Evolutionary conservation across 2,113 vertebrate genomes (phyloP).

Genomic region (Ia io): DNA sequence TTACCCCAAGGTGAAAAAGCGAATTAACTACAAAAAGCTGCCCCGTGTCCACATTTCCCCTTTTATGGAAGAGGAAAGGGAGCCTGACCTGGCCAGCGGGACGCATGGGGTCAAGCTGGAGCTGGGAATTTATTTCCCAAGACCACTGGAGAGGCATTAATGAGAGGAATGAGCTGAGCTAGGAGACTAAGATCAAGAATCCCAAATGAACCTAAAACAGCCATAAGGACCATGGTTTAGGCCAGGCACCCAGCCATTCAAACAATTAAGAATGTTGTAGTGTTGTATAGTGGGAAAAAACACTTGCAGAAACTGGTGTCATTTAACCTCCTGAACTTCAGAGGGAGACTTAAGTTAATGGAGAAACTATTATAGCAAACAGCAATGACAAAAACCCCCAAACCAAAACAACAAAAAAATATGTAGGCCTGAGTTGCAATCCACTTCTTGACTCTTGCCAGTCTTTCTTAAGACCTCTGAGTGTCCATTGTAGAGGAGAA

Average conservation of each 20-base stretch:
- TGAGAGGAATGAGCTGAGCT: neutral
- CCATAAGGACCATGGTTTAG: neutral
- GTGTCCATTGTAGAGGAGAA: neutral
- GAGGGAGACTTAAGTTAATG: neutral
- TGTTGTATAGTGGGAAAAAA: neutral
- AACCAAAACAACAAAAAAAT: neutral
- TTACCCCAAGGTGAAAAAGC: constrained; percentile 50
- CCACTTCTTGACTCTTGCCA: neutral
- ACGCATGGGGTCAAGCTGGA: neutral
- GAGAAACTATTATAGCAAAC: neutral
- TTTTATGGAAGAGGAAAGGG: neutral
- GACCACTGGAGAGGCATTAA: neutral
- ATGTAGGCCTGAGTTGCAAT: neutral
- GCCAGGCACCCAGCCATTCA: neutral
- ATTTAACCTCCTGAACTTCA: neutral
- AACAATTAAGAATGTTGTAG: neutral
- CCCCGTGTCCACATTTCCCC: neutral
- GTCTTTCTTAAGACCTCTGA: neutral
- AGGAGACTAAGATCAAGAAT: neutral
- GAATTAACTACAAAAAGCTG: neutral
- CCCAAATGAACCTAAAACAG: neutral
- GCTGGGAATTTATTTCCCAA: neutral
- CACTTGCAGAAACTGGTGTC: neutral
- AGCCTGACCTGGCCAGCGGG: neutral
- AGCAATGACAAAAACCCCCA: neutral